phyloP scores from a whole-genome alignment of 2,888 invertebrate genomes.

The Girardia tigrina region DNA sequence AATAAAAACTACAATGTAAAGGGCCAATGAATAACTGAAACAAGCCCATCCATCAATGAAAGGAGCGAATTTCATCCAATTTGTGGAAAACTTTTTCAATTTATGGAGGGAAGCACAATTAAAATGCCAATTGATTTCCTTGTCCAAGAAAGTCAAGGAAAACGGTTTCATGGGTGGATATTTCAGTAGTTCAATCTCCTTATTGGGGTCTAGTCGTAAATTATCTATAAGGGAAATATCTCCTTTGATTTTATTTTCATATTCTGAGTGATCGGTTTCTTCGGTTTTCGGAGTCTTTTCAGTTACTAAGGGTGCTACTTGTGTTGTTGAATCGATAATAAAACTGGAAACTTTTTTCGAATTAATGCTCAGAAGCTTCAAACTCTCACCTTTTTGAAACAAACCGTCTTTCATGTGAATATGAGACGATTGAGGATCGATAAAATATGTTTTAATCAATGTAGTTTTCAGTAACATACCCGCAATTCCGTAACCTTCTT shows the following conservation, averaged over 20 bases:
- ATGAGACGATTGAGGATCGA: slow-evolving; percentile 25
- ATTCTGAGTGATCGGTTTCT: background rate
- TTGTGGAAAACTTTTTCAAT: background rate
- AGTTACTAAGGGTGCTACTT: background rate
- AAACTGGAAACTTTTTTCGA: background rate
- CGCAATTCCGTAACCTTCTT: background rate
- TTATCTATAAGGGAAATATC: background rate
- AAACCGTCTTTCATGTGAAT: background rate
- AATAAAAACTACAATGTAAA: background rate
- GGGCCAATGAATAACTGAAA: background rate
- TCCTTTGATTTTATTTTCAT: background rate
- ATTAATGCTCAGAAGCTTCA: background rate
- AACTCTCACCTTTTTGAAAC: background rate
- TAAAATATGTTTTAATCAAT: slow-evolving; percentile 30
- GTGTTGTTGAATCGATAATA: background rate
- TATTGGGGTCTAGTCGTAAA: slow-evolving; percentile 25
- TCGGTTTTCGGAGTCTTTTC: background rate
- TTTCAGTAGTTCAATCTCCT: background rate
- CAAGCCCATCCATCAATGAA: background rate
- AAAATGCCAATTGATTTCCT: slow-evolving; percentile 21
- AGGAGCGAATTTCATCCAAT: background rate
- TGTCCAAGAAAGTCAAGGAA: background rate
- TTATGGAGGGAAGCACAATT: background rate
- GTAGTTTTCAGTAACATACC: background rate
- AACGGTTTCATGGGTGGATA: background rate